Conservation (phyloP, 2,888 invertebrate species). For the Clusia tigrina region DNA sequence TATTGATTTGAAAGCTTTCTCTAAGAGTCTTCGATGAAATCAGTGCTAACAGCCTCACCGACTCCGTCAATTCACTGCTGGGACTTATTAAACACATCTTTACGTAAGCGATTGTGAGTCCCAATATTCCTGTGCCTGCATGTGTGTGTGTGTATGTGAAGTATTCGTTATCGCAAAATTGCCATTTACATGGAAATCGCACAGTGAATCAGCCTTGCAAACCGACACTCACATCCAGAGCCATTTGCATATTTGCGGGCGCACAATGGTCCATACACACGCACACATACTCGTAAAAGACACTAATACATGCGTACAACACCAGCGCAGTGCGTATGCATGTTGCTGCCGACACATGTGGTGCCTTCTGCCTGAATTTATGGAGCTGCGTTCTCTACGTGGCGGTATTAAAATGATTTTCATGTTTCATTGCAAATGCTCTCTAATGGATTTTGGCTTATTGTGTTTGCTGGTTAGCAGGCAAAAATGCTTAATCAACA, state of each 20-base stretch:
- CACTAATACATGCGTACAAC: background rate
- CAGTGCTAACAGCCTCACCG: too few relatives aligned
- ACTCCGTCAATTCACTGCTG: too few relatives aligned
- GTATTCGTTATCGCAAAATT: background rate
- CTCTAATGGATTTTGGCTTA: conserved; percentile 1
- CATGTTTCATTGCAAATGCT: conserved; percentile 17
- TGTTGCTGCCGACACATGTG: conserved; percentile 23
- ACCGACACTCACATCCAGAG: background rate
- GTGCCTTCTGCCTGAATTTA: conserved; percentile 20
- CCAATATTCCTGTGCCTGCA: background rate
- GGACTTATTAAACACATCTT: too few relatives aligned
- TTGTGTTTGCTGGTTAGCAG: background rate
- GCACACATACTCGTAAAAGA: background rate
- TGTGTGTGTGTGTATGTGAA: background rate
- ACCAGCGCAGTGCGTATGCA: too few relatives aligned
- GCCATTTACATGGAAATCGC: background rate
- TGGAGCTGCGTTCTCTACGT: conserved; percentile 14
- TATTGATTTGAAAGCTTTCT: too few relatives aligned
- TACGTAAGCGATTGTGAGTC: too few relatives aligned
- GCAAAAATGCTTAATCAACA: too few relatives aligned
- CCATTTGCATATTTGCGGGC: background rate
- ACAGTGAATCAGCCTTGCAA: too few relatives aligned
- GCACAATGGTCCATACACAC: background rate
- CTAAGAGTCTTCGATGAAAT: too few relatives aligned
- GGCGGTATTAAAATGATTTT: conserved; percentile 26